Percentiles rank a stretch among this genome's conserved stretches.
These are phyloP conservation scores for Charanyca ferruginea DNA, from an alignment of 2,888 invertebrate genomes.

Conservation along the genomic window DNA sequence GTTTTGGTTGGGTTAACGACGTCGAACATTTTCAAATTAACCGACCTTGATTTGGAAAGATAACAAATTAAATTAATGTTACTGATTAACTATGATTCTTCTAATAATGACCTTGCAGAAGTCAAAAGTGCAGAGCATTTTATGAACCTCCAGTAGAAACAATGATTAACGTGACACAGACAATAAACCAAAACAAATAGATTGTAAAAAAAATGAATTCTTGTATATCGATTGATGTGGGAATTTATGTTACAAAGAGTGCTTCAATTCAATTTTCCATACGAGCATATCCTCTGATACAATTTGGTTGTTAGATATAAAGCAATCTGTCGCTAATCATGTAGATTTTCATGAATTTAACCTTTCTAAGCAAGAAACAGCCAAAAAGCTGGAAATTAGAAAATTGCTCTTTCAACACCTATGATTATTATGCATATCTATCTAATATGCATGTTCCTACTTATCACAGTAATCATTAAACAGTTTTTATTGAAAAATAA, in stretches of 20 bases:
- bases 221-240: slow-evolving; percentile 4
- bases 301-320: slow-evolving; percentile 8
- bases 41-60: slow-evolving; percentile 3
- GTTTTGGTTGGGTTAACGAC: slow-evolving; percentile 57
- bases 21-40: slow-evolving; percentile 35
- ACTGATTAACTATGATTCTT: neutral
- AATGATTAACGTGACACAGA: slow-evolving; percentile 6
- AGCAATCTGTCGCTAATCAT: neutral
- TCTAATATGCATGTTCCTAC: too few relatives aligned
- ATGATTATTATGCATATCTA: neutral
- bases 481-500: neutral
- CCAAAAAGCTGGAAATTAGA: neutral
- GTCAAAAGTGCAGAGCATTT: slow-evolving; percentile 1
- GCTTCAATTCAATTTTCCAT: slow-evolving; percentile 31
- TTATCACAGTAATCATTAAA: neutral
- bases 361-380: neutral
- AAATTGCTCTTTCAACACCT: neutral
- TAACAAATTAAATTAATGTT: neutral
- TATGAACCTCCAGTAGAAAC: neutral
- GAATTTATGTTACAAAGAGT: slow-evolving; percentile 24
- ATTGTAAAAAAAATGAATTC: slow-evolving; percentile 19
- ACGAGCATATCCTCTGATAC: slow-evolving; percentile 6
- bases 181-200: slow-evolving; percentile 19
- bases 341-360: neutral
- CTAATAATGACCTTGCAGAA: neutral